Percentiles rank a stretch among this genome's conserved stretches.
Evolutionary conservation across 2,113 vertebrate species (phyloP).

Genomic region (Ursus arctos): DNA sequence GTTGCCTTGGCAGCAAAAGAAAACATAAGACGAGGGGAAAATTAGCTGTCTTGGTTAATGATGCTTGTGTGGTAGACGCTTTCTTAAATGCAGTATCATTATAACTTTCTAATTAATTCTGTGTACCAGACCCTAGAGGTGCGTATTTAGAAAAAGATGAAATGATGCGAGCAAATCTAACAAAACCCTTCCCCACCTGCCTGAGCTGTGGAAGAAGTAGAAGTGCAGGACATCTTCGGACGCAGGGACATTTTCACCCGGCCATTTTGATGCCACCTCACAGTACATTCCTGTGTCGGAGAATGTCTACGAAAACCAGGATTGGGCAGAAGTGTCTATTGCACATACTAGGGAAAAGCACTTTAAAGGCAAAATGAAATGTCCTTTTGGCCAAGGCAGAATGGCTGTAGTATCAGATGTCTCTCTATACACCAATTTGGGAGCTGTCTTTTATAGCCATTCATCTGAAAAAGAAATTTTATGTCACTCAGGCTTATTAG

Average conservation of each 20-base stretch:
- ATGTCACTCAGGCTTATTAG: background rate
- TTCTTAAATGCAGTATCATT: slow-evolving; percentile 44
- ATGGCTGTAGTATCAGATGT: background rate
- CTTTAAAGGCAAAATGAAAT: background rate
- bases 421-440: background rate
- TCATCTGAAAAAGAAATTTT: background rate
- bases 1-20: slow-evolving; percentile 38
- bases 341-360: background rate
- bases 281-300: background rate
- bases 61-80: background rate
- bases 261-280: background rate
- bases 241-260: background rate
- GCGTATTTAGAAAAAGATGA: background rate
- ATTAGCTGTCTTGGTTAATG: background rate
- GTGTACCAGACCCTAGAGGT: background rate
- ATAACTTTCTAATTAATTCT: slow-evolving; percentile 24
- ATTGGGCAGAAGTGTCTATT: background rate
- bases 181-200: background rate
- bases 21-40: background rate
- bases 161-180: background rate
- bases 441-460: background rate
- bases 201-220: background rate
- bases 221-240: background rate
- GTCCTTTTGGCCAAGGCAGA: background rate
- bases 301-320: background rate